These are phyloP conservation scores for Pterocles gutturalis DNA, from an alignment of 2,113 vertebrate genomes.

Conservation along the genomic window DNA sequence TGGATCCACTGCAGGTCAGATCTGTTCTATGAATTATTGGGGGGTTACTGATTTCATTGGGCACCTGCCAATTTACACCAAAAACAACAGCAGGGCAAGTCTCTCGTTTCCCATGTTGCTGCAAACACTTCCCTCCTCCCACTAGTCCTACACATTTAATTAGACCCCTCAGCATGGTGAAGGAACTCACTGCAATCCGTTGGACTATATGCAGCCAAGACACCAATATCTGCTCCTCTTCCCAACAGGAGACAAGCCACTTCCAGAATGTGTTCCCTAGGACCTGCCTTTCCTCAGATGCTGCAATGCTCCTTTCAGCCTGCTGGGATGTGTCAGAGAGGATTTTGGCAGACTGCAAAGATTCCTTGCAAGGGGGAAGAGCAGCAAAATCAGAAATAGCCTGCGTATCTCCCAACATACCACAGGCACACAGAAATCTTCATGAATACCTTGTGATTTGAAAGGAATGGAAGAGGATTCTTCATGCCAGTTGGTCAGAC, in stretches of 20 bases:
- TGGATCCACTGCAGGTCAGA: not conserved
- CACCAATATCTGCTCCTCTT: not conserved
- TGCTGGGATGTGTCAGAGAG: not conserved
- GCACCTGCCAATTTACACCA: not conserved
- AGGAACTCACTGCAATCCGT: not conserved
- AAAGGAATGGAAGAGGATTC: not conserved
- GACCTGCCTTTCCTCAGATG: not conserved
- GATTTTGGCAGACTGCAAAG: not conserved
- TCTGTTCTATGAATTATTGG: not conserved
- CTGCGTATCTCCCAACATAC: not conserved
- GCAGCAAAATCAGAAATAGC: not conserved
- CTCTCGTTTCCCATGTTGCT: not conserved
- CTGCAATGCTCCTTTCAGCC: not conserved
- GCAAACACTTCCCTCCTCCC: not conserved
- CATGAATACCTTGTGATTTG: not conserved
- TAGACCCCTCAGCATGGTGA: not conserved
- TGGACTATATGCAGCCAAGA: not conserved
- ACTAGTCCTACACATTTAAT: not conserved
- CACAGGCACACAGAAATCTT: not conserved
- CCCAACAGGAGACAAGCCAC: not conserved
- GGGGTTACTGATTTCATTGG: not conserved
- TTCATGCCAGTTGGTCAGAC: not conserved
- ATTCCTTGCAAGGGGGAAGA: not conserved
- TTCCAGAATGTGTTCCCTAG: not conserved
- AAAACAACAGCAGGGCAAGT: not conserved